Base-by-base conservation (phyloP, 2,888 invertebrate species). In the Cremastobaeus sp. region DNA sequence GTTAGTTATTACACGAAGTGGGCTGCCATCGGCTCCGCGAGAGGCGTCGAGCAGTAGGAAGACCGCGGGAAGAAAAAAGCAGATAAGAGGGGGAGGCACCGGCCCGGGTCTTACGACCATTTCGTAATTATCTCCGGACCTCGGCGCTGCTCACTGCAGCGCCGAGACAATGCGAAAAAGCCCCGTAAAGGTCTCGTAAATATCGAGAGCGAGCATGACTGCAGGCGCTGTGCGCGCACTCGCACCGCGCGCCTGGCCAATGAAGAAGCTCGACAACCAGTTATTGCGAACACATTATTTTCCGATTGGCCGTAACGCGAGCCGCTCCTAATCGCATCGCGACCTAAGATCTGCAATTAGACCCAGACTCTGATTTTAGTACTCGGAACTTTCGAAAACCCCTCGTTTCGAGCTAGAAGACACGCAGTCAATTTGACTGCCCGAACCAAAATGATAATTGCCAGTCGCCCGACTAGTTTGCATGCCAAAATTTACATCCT, bases 131-230 rank as follows among this genome's bases (percentile, higher is more conserved):
- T 66, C 60, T 60, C 50, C 35, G 60, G 64, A 50, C 32, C 60
- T 45, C 52, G 60, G 62, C 62, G n/a, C 60, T 57, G 50, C 50
- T 64, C 50, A 57, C 35, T 64, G 34, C 32, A 21, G 35, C 28
- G 52, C 52, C 64, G 64, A 45, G 54, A 72, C 72, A 72, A 72
- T 72, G 66, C 54, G 66, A 72, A 66, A 59, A 41, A 37, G 43
- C 43, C 57, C 25, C 45, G 41, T 21, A 50, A 45, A 57, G 57
- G 45, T 59, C 71, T 71, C 65, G 71, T 71, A 71, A 71, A 71
- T 71, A 71, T 71, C 52, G 64, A 64, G 71, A 71, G 62, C 70
- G 70, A 55, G 15, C 62, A 70, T 70, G 62, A 70, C 70, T 70
- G 34, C 45, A 35, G 70, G 70, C 70, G 55, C 28, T 55, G 70